These are phyloP conservation scores for Patella caerulea DNA, from an alignment of 2,888 invertebrate species.

Conservation along the genomic window DNA sequence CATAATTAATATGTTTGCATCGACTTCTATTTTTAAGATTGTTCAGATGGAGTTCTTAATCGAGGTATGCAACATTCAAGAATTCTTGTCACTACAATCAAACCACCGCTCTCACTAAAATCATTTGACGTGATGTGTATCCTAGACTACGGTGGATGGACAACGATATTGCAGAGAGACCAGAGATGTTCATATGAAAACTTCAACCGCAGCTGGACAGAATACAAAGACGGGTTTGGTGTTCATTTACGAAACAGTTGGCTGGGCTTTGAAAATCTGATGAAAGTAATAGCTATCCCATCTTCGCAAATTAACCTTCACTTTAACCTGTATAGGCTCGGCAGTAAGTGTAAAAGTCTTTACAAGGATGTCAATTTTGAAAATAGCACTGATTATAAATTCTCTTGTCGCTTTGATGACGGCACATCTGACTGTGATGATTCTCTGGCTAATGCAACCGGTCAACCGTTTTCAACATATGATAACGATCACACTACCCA, in stretches of 20 bases:
- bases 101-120: neutral
- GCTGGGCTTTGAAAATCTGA: neutral
- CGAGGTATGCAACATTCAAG: too few relatives aligned
- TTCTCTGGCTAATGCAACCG: neutral
- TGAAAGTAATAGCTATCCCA: too few relatives aligned
- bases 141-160: neutral
- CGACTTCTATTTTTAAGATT: too few relatives aligned
- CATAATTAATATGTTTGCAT: too few relatives aligned
- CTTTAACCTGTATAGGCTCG: too few relatives aligned
- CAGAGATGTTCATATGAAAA: neutral
- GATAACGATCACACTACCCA: neutral
- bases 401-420: too few relatives aligned
- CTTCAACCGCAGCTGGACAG: neutral
- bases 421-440: too few relatives aligned
- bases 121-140: neutral
- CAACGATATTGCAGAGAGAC: neutral
- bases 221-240: neutral
- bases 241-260: neutral
- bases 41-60: too few relatives aligned
- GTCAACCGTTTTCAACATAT: neutral
- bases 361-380: too few relatives aligned
- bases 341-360: too few relatives aligned
- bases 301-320: too few relatives aligned
- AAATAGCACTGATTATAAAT: too few relatives aligned
- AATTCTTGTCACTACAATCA: neutral